Evolutionary conservation across 2,113 vertebrate species (phyloP), one percentile per base, ranked within the genome.

Genomic region (Hemibagrus wyckioides): DNA sequence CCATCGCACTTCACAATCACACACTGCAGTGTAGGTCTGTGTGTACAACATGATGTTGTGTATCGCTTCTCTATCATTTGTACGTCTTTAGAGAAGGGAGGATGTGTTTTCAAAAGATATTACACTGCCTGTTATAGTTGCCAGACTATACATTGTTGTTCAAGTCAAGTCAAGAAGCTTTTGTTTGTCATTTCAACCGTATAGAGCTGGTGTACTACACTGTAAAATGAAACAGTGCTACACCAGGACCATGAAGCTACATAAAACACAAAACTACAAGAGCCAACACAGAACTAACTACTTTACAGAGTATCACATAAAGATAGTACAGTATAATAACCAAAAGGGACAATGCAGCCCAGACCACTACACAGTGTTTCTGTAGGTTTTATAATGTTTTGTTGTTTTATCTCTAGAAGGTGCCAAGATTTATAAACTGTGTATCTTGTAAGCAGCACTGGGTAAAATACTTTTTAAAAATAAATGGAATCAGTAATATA

Each of bases 1-100:
- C 80, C 69, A 44, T 25, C 67, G 11, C 81, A 82, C 84, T 73
- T 88, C 67, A 88, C 67, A 88, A 79, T 83, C 89, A 88, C 36
- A 84, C 67, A 59, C 13, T 28, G 41, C 63, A 39, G 14, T 17
- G 75, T 30, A 36, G 80, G 83, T 80, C 73, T 73, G 79, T 52
- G 71, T 73, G 71, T 56, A 67, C 61, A 81, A 56, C 30, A 67
- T 57, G 65, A 28, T 39, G 61, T 33, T 82, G 69, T 69, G 52
- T 85, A 81, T 80, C 61, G 13, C 63, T 36, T 61, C 52, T 85
- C 79, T 63, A 71, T 36, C n/a, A 19, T 48, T 50, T 82, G 56
- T 75, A 76, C 3, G 1, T 82, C 67, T 54, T 82, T 5, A 57
- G 67, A 82, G 59, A 61, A 63, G 25, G 6, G 2, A 63, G 25